These are phyloP conservation scores for Helicoverpa armigera DNA, from an alignment of 1,140 invertebrate genomes.

Conservation along the genomic window DNA sequence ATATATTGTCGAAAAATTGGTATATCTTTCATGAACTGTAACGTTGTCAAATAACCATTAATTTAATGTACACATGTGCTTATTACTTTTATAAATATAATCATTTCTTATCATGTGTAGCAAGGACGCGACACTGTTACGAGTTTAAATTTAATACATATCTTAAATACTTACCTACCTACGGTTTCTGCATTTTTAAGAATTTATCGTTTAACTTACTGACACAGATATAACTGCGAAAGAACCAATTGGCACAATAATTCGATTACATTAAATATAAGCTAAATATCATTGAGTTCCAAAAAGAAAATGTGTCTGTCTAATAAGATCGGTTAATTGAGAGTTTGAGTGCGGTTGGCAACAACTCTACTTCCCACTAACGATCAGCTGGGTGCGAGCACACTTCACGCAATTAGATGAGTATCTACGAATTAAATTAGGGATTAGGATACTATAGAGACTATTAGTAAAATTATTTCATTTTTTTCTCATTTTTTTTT, in stretches of 20 bases:
- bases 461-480: no score
- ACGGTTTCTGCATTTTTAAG: constrained; percentile 39
- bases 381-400: constrained; percentile 27
- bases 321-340: constrained; percentile 17
- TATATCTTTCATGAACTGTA: constrained; percentile 30
- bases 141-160: constrained; percentile 45
- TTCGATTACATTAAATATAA: neutral
- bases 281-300: neutral
- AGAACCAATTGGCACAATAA: no score
- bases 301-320: no score
- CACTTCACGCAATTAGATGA: neutral
- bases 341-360: constrained; percentile 26
- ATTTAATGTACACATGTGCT: constrained; percentile 39
- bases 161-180: constrained; percentile 13
- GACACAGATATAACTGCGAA: neutral
- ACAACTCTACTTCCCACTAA: constrained; percentile 26
- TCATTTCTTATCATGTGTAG: constrained; percentile 72
- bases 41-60: constrained; percentile 49
- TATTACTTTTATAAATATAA: constrained; percentile 64
- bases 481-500: no score
- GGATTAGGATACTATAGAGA: neutral
- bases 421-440: constrained; percentile 8
- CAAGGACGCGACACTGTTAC: constrained; percentile 72
- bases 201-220: neutral
- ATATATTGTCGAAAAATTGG: constrained; percentile 48